Conservation (phyloP, 2,797 vertebrate genomes). For the Ambastaia sidthimunki region DNA sequence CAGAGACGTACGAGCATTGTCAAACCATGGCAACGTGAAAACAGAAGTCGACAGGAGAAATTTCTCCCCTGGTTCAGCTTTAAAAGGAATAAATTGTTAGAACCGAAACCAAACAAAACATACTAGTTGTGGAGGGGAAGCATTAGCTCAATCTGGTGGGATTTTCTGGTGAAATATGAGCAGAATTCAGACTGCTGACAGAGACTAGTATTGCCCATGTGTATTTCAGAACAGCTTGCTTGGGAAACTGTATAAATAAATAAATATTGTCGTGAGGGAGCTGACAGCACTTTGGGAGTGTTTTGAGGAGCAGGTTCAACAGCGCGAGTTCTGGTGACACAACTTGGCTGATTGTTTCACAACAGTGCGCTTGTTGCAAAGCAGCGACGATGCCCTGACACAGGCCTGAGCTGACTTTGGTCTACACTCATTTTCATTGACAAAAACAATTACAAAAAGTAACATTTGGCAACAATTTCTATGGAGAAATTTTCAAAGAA, state of each 20-base stretch:
- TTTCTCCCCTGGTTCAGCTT: background rate
- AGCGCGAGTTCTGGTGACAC: constrained; percentile 68
- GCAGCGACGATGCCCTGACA: constrained; percentile 71
- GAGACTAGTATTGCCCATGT: constrained; percentile 20
- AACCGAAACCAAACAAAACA: constrained; percentile 7
- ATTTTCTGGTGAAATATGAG: background rate
- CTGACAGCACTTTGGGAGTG: constrained; percentile 53
- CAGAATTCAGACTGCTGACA: background rate
- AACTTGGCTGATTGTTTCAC: constrained; percentile 62
- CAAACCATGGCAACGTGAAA: constrained; percentile 39
- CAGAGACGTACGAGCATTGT: constrained; percentile 24
- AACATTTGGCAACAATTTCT: background rate
- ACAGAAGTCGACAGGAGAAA: constrained; percentile 20
- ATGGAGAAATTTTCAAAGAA: background rate
- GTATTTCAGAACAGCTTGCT: constrained; percentile 40
- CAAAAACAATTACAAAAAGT: constrained; percentile 9
- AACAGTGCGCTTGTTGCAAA: constrained; percentile 71
- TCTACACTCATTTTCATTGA: constrained; percentile 60
- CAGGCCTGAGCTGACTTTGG: constrained; percentile 72
- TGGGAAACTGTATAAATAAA: constrained; percentile 24
- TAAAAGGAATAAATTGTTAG: constrained; percentile 2
- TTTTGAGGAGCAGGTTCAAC: constrained; percentile 64
- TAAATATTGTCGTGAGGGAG: constrained; percentile 38
- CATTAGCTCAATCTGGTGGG: background rate
- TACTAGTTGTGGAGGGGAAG: background rate